Percentiles rank a stretch among this genome's conserved stretches.
phyloP scores from a whole-genome alignment of 2,113 vertebrate genomes.

The human (Homo sapiens) region GRCh38 chrY:23636501-23637000 shows the following conservation, averaged over 20 bases:
- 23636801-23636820: background rate
- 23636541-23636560: constrained; percentile 82
- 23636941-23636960: constrained; percentile 10
- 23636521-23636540: constrained; percentile 82
- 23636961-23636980: background rate
- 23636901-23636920: constrained; percentile 55
- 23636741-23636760: constrained; percentile 87
- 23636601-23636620: constrained; percentile 80
- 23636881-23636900: constrained; percentile 1
- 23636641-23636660: constrained; percentile 86
- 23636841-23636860: constrained; percentile 52
- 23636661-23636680: constrained; percentile 84
- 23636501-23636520: constrained; percentile 80
- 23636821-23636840: constrained; percentile 24
- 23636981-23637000: constrained; percentile 38
- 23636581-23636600: constrained; percentile 76
- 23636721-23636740: constrained; percentile 81
- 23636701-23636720: constrained; percentile 67
- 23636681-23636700: constrained; percentile 74
- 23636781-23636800: constrained; percentile 82
- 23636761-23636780: constrained; percentile 89
- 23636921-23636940: constrained; percentile 15
- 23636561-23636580: constrained; percentile 82
- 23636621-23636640: constrained; percentile 75
- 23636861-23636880: constrained; percentile 2